Conservation (phyloP, 2,888 invertebrate genomes). For the Drosophila kanekoi region DNA sequence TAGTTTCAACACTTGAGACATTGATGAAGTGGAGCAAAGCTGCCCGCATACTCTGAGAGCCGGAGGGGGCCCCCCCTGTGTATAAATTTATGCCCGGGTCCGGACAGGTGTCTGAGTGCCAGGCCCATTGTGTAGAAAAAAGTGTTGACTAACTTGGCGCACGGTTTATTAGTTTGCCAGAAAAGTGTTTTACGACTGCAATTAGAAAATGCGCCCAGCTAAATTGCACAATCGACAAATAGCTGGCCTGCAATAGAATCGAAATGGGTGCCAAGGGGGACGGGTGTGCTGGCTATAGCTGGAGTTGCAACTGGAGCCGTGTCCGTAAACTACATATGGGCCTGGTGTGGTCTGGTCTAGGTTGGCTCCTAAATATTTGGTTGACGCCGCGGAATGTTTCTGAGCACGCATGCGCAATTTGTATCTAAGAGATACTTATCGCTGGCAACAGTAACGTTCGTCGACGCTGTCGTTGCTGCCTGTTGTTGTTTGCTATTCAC, state of each 20-base stretch:
- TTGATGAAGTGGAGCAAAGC: slow-evolving; percentile 60
- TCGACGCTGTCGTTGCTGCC: slow-evolving; percentile 28
- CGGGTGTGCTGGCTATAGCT: not conserved
- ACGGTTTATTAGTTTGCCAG: slow-evolving; percentile 77
- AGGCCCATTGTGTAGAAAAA: slow-evolving; percentile 20
- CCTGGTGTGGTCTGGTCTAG: not conserved
- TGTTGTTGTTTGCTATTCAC: slow-evolving; percentile 58
- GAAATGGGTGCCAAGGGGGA: slow-evolving; percentile 13
- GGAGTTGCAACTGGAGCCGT: slow-evolving; percentile 13
- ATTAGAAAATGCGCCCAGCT: slow-evolving; percentile 71
- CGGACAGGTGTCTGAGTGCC: not conserved
- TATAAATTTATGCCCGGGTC: slow-evolving; percentile 17
- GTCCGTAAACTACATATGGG: slow-evolving; percentile 8
- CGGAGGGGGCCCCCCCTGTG: slow-evolving; percentile 4
- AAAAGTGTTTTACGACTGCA: slow-evolving; percentile 74
- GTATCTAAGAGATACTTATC: slow-evolving; percentile 82
- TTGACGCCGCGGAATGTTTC: slow-evolving; percentile 38
- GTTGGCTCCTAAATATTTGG: slow-evolving; percentile 26
- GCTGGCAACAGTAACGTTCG: slow-evolving; percentile 32
- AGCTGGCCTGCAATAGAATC: slow-evolving; percentile 47
- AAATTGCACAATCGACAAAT: slow-evolving; percentile 77
- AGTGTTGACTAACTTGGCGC: slow-evolving; percentile 65
- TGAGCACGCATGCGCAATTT: slow-evolving; percentile 83
- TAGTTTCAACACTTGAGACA: slow-evolving; percentile 71
- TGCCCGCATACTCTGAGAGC: slow-evolving; percentile 17